phyloP scores from a whole-genome alignment of 2,113 vertebrate genomes.

The Zingel zingel region DNA sequence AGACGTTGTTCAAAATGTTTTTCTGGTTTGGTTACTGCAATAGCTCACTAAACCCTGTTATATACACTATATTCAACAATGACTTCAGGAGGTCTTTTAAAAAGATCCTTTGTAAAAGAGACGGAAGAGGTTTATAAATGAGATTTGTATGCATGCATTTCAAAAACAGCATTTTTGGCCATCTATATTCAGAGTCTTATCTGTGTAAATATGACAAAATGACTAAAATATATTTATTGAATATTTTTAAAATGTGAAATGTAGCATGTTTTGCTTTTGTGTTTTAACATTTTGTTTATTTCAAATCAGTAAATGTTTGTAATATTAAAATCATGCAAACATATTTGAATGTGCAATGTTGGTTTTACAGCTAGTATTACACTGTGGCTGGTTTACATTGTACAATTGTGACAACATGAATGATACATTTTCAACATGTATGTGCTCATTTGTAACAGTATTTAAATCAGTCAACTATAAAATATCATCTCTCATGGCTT shows the following conservation, averaged over 20 bases:
- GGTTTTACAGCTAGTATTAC: slow-evolving; percentile 17
- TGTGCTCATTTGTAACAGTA: neutral
- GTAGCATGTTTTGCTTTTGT: slow-evolving; percentile 3
- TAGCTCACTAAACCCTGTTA: slow-evolving; percentile 92
- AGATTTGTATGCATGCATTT: neutral
- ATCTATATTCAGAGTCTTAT: neutral
- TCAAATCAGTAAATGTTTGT: neutral
- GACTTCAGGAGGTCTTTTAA: slow-evolving; percentile 95
- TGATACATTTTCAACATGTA: slow-evolving; percentile 8
- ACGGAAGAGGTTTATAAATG: slow-evolving; percentile 43
- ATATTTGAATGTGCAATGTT: neutral
- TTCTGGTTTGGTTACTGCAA: slow-evolving; percentile 96
- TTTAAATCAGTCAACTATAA: neutral
- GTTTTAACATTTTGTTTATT: slow-evolving; percentile 26
- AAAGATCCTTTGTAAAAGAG: slow-evolving; percentile 89
- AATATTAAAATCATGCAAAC: slow-evolving; percentile 34
- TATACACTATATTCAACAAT: slow-evolving; percentile 95
- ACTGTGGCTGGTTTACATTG: slow-evolving; percentile 19
- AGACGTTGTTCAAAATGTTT: slow-evolving; percentile 92
- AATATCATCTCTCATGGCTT: neutral
- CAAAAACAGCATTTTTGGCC: neutral
- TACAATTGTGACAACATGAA: slow-evolving; percentile 15
- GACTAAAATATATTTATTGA: slow-evolving; percentile 18
- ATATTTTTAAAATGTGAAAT: slow-evolving; percentile 27
- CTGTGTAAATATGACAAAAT: slow-evolving; percentile 21